phyloP scores from a whole-genome alignment of 1,140 invertebrate species.

The Eueides isabella region DNA sequence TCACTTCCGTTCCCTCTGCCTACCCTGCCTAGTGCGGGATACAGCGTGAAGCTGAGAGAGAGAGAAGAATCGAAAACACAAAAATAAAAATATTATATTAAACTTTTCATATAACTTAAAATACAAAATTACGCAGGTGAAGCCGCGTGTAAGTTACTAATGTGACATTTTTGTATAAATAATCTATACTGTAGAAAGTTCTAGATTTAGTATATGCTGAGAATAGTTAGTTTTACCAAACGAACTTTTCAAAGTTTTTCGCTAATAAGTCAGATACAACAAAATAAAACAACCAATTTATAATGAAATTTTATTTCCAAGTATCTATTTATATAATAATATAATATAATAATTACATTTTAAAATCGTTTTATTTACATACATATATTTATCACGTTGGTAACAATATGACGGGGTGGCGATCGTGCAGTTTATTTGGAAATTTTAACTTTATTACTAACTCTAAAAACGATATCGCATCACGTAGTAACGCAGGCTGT shows the following conservation, averaged over 20 bases:
- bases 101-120: too few species aligned
- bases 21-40: too few species aligned
- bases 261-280: not conserved
- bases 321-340: slow-evolving; percentile 68
- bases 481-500: slow-evolving; percentile 47
- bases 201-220: too few species aligned
- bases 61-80: too few species aligned
- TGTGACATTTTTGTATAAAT: too few species aligned
- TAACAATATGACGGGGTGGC: slow-evolving; percentile 54
- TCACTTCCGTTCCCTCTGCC: too few species aligned
- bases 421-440: slow-evolving; percentile 47
- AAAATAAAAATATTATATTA: too few species aligned
- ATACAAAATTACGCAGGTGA: too few species aligned
- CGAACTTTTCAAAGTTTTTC: not conserved
- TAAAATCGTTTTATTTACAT: slow-evolving; percentile 55
- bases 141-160: too few species aligned
- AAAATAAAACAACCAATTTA: slow-evolving; percentile 42
- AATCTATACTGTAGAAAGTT: too few species aligned
- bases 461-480: slow-evolving; percentile 47
- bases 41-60: too few species aligned
- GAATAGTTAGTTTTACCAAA: not conserved
- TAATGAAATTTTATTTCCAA: slow-evolving; percentile 38
- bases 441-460: slow-evolving; percentile 29
- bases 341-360: slow-evolving; percentile 42
- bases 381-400: slow-evolving; percentile 65